Evolutionary conservation across 2,797 vertebrate genomes (phyloP).

Genomic region (Myiotriccus ornatus): DNA sequence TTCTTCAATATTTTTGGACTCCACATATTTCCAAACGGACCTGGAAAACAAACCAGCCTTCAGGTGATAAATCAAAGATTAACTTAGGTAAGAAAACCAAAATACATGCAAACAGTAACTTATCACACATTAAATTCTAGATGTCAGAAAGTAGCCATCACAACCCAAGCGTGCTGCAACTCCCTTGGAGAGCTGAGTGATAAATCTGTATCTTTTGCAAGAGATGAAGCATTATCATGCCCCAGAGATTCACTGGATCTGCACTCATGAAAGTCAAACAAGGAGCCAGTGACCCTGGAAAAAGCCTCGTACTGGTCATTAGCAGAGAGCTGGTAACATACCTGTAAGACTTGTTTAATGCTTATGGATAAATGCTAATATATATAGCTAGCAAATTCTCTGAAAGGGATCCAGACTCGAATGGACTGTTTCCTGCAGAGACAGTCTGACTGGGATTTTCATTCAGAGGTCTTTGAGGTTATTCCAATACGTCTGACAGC

Average conservation of each 20-base stretch:
- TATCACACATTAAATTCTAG: neutral
- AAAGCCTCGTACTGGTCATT: neutral
- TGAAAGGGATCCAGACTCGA: constrained; percentile 54
- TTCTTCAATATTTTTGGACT: neutral
- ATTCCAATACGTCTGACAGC: constrained; percentile 60
- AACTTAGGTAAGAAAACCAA: neutral
- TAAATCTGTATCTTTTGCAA: constrained; percentile 36
- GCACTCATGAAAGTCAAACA: constrained; percentile 25
- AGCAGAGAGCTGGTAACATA: constrained; percentile 13
- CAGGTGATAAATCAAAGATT: constrained; percentile 21
- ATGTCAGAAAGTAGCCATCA: neutral
- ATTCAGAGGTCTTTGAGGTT: constrained; percentile 56
- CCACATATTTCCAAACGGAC: neutral
- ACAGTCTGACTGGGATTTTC: constrained; percentile 63
- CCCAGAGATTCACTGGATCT: neutral
- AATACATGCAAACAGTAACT: neutral
- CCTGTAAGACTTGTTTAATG: constrained; percentile 52
- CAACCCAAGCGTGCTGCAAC: neutral
- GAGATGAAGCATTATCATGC: constrained; percentile 4
- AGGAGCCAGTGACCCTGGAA: constrained; percentile 5
- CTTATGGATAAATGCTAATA: constrained; percentile 53
- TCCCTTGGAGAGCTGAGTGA: neutral
- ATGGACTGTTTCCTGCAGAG: constrained; percentile 43
- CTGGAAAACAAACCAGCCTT: constrained; percentile 30
- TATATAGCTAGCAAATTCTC: constrained; percentile 55